phyloP scores from a whole-genome alignment of 2,113 vertebrate species.

The Alexandromys fortis region DNA sequence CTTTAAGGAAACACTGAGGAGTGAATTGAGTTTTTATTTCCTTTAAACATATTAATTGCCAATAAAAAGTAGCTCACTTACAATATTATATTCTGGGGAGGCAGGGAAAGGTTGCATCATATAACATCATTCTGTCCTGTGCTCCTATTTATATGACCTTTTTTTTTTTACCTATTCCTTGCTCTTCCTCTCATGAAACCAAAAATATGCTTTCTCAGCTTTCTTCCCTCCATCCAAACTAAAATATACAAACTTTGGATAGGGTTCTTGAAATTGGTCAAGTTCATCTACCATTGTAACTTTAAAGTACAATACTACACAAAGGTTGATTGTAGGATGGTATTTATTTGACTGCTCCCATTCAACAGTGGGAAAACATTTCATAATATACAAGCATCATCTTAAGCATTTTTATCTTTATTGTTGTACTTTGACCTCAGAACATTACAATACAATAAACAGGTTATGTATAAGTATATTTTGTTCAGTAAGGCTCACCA shows the following conservation, averaged over 20 bases:
- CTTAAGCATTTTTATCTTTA: background rate
- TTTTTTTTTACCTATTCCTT: background rate
- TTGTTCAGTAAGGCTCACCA: background rate
- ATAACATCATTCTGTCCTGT: background rate
- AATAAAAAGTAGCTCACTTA: background rate
- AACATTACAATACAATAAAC: background rate
- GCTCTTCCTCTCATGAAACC: background rate
- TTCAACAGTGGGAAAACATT: background rate
- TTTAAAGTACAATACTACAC: background rate
- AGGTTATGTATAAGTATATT: background rate
- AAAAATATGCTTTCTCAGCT: background rate
- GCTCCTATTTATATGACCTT: background rate
- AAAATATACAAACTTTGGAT: background rate
- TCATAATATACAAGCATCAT: background rate
- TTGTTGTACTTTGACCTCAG: background rate
- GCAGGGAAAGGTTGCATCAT: background rate
- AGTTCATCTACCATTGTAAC: background rate
- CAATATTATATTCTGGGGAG: too few relatives aligned
- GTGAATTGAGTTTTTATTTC: background rate
- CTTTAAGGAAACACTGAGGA: background rate
- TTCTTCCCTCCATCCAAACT: background rate
- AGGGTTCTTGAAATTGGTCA: background rate
- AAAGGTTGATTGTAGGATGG: background rate
- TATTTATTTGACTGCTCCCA: background rate
- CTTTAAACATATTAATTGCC: slow-evolving; percentile 24